Base-by-base conservation (phyloP, 2,888 invertebrate species). In the Stenoptilia bipunctidactyla region DNA sequence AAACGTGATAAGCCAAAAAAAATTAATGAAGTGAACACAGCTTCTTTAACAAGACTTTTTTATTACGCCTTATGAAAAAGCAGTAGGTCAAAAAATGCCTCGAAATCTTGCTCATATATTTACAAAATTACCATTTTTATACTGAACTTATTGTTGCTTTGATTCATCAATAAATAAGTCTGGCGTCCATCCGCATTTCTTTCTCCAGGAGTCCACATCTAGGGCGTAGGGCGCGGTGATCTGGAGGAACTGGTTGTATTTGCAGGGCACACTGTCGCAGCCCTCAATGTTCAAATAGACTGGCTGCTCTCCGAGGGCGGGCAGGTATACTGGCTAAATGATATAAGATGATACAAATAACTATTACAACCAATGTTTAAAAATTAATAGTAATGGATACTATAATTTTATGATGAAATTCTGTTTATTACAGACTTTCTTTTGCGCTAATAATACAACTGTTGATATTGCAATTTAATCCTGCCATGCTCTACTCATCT, bases 291-390 rank as follows among this genome's bases (percentile, higher is more conserved):
- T 45, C 1, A 63, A 49, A 40, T 62, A 59, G 10, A 41, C 34
- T 5, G 46, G 37, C 0, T 49, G 42, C 13, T 51, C 49, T 0
- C 46, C 49, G 1, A 67, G 64, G 0, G 48, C 40, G 1, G 50
- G 46, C 2, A 61, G 46, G 49, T 61, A 66, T 0, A 62, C 55
- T 0, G 66, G 56, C 68, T 68, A 54, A 5, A 37, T 27, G 27
- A 27, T 4, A 37, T 15, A 8, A 27, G 37, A 5, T 27, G 27
- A 13, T 37, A 37, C 9, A 15, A 25, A 6, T 13, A 38, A 14
- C 5, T 38, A 12, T 13, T 2, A 12, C 13, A 33, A 6, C n/a
- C 27, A 27, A n/a, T 33, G n/a, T n/a, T n/a, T n/a, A n/a, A n/a
- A 33, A 27, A 27, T 6, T 8, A 27, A 12, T 12, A 20, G 12